Percentiles rank a stretch among this genome's conserved stretches.
These are phyloP conservation scores for Acanthosoma haemorrhoidale DNA, from an alignment of 2,888 invertebrate genomes.

Conservation along the genomic window DNA sequence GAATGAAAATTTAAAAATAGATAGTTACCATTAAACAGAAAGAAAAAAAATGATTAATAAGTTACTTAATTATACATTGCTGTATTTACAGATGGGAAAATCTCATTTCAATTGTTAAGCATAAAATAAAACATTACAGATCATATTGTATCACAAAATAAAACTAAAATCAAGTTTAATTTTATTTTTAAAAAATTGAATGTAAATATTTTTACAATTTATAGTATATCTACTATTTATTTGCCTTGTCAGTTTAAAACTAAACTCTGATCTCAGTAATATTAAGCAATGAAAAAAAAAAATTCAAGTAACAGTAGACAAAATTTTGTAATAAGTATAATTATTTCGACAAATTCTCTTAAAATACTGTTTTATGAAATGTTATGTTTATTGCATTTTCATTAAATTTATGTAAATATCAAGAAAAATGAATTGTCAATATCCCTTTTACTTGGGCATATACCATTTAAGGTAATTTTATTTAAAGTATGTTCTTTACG, in stretches of 20 bases:
- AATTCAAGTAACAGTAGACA: background rate
- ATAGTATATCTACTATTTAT: background rate
- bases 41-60: too few species aligned
- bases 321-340: background rate
- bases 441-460: background rate
- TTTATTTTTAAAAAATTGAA: background rate
- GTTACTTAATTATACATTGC: background rate
- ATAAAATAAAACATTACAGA: background rate
- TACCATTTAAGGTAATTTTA: background rate
- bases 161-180: background rate
- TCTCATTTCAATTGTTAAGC: too few species aligned
- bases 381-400: too few species aligned
- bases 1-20: background rate
- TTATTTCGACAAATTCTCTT: background rate
- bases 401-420: background rate
- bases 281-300: background rate
- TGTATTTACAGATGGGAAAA: too few species aligned
- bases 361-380: background rate
- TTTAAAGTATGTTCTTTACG: background rate
- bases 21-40: background rate
- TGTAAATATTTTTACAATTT: slow-evolving; percentile 1
- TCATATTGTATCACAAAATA: too few species aligned
- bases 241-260: background rate
- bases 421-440: background rate
- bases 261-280: slow-evolving; percentile 10